Evolutionary conservation across 2,888 invertebrate genomes (phyloP), one percentile per base, ranked within the genome.

Genomic region (Phaedon cochleariae): DNA sequence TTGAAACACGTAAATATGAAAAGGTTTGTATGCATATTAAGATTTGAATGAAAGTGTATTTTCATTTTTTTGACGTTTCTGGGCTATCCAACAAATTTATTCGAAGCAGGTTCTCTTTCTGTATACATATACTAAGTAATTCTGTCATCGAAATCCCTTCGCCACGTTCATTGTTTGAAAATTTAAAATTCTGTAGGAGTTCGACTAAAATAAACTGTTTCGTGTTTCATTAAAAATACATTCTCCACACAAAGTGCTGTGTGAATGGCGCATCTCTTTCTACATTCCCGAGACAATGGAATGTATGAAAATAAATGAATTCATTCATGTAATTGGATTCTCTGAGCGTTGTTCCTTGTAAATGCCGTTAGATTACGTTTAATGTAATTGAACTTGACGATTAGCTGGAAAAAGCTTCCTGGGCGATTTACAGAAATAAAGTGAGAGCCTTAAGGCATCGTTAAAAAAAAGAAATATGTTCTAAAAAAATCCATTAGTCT

Each of bases 221-320:
- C 52, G 20, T 41, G 51, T 51, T 59, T 59, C 59, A 59, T 59
- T 52, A 59, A 59, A 59, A 59, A 59, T 59, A 49, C 51, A 51
- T 59, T 59, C 51, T 51, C 51, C 59, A 51, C 55, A 22, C 15
- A 41, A 41, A 37, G 21, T 21, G 22, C 15, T 41, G 41, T 55
- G 55, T 55, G 55, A 55, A 55, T 55, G 37, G 55, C 41, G 55
- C 55, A 21, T 55, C 53, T 54, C 53, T 54, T 34, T 54, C 53
- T 34, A 54, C 53, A 54, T 34, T 54, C 55, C 41, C 26, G 21
- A 37, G 15, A 55, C 55, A 55, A 55, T 55, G 55, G 55, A 55
- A 55, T 55, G 37, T 29, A 20, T 55, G 41, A 41, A 55, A 55
- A 55, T 55, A 55, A 55, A 55, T 37, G 41, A 41, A 41, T 55